These are phyloP conservation scores for Drosophila paracracens DNA, from an alignment of 2,888 invertebrate genomes.

Conservation along the genomic window DNA sequence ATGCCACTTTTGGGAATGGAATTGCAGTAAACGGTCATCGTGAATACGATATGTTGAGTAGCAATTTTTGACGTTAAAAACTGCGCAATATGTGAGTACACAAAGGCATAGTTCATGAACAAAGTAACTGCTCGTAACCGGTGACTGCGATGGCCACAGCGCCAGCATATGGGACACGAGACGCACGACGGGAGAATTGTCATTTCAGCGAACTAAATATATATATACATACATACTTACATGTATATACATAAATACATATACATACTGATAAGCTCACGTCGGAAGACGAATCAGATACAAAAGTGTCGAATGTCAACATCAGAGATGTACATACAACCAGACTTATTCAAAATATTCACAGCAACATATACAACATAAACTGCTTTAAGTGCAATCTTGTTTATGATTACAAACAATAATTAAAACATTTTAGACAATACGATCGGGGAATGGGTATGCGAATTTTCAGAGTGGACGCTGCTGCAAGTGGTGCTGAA, in stretches of 20 bases:
- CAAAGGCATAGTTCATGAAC: constrained; percentile 39
- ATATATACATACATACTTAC: background rate
- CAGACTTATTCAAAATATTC: constrained; percentile 4
- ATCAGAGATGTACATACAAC: background rate
- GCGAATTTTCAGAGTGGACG: constrained; percentile 37
- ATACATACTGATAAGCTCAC: constrained; percentile 28
- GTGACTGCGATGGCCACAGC: constrained; percentile 19
- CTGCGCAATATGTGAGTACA: constrained; percentile 47
- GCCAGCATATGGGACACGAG: background rate
- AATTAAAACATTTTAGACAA: constrained; percentile 56
- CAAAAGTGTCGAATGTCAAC: constrained; percentile 10
- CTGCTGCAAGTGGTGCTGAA: background rate
- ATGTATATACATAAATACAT: background rate
- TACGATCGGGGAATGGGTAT: constrained; percentile 39
- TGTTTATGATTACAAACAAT: constrained; percentile 59
- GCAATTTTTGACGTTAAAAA: constrained; percentile 20
- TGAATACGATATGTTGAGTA: constrained; percentile 17
- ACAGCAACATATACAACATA: background rate
- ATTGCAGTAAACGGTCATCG: constrained; percentile 4
- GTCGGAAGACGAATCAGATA: background rate
- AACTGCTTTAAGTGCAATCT: constrained; percentile 33
- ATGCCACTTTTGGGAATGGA: constrained; percentile 31
- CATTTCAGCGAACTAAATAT: background rate
- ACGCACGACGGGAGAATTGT: background rate
- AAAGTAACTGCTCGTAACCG: constrained; percentile 16